phyloP scores from a whole-genome alignment of 2,888 invertebrate species.

The Acronicta leporina region DNA sequence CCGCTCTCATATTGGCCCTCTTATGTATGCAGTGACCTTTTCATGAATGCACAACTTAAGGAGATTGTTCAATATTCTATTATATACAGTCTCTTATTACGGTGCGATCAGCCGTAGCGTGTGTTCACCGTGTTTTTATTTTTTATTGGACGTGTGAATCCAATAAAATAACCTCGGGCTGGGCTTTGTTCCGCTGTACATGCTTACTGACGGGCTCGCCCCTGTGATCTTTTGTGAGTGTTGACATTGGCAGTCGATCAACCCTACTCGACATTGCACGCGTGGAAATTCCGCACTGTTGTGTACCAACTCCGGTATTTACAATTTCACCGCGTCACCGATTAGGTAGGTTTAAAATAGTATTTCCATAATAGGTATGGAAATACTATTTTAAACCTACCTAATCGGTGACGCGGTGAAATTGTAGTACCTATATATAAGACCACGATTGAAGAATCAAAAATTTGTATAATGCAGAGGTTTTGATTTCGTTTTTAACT shows the following conservation, averaged over 20 bases:
- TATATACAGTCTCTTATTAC: conserved; percentile 19
- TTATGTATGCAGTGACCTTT: conserved; percentile 56
- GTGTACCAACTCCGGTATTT: conserved; percentile 17
- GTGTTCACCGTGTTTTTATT: background rate
- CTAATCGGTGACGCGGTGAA: conserved; percentile 1
- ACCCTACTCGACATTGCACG: conserved; percentile 22
- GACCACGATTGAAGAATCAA: no score
- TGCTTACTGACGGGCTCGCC: conserved; percentile 31
- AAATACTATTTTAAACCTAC: background rate
- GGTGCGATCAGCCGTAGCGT: background rate
- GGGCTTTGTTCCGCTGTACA: conserved; percentile 38
- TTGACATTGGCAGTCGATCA: conserved; percentile 49
- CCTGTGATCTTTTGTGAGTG: conserved; percentile 46
- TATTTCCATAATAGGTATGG: conserved; percentile 3
- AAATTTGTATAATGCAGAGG: no score
- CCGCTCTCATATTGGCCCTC: conserved; percentile 45
- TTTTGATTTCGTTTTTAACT: no score
- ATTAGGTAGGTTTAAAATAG: conserved; percentile 10
- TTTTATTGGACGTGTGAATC: conserved; percentile 26
- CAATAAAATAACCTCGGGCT: conserved; percentile 42
- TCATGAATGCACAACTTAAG: conserved; percentile 41
- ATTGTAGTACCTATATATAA: no score
- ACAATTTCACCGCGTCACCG: conserved; percentile 8
- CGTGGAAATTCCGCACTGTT: conserved; percentile 20
- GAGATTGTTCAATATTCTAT: conserved; percentile 33